Evolutionary conservation across 2,797 vertebrate species (phyloP), one percentile per base, ranked within the genome.

Genomic region (Spinus olivaceus): DNA sequence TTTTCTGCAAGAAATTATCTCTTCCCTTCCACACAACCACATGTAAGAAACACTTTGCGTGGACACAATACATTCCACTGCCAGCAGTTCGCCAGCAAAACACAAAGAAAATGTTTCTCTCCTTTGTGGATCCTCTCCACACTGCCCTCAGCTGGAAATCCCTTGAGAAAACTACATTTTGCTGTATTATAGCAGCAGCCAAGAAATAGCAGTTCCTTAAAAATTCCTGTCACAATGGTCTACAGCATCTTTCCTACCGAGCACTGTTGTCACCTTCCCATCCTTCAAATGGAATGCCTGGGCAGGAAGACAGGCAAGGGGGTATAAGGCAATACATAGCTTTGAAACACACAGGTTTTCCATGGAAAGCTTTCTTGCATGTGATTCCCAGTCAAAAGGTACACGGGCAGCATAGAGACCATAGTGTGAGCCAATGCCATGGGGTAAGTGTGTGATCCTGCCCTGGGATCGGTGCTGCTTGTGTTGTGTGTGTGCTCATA

Each of bases 61-160:
- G 6, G 87, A 79, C 56, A 42, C 2, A 2, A 51, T 39, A 93
- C 94, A 95, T 96, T 96, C 89, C 94, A 51, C n/a, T 86, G 74
- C 65, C 65, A 89, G 70, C 85, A 85, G 42, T 74, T 79, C 2
- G 37, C 71, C 56, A 84, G 80, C 47, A 64, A 51, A 88, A 46
- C n/a, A 66, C 24, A 64, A 78, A 78, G 12, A 76, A 88, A 73
- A 50, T 0, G 1, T 70, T 50, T 83, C 41, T 91, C 6, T 81
- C 32, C 33, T 72, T 59, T 51, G 18, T n/a, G 56, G 47, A 79
- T 80, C 59, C 35, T 37, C 61, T 72, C 33, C 65, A 79, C 13
- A 2, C 23, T 41, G 47, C 59, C 54, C 72, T 81, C 78, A 56
- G 37, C 16, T 88, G 66, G 66, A 94, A 91, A 60, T 60, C 49